Base-by-base conservation (phyloP, 2,888 invertebrate species). In the Eupithecia inturbata region DNA sequence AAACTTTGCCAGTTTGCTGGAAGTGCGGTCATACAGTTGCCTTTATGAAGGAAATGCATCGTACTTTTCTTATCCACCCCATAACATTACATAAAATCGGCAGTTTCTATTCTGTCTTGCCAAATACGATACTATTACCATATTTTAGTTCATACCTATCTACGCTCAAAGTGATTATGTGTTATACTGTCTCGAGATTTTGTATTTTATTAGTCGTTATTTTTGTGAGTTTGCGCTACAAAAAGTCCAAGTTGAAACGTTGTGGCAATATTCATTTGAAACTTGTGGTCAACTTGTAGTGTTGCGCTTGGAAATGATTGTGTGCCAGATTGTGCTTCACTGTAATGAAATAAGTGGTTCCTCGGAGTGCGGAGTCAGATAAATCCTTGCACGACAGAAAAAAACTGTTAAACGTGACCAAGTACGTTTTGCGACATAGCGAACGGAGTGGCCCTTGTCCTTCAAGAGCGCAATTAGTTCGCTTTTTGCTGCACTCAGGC, bases 391-490 rank as follows among this genome's bases (percentile, higher is more conserved):
- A 83, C 85, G 85, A 85, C 83, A 87, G 89, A 90, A 92, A 91
- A 91, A 91, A 92, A 91, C 89, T 89, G 89, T 88, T 89, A 89
- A 91, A 93, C 91, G 93, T 93, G 92, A 91, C 91, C 91, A 92
- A 94, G 92, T 92, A 92, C 86, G 87, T 89, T 90, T 76, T 88
- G 89, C 87, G 89, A 91, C 90, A 89, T 90, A 88, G 85, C 82
- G 84, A 84, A 81, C 82, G 82, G 87, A 91, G 89, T 89, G 89
- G 88, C 89, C 90, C 92, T 91, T 91, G 92, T 92, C 92, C 91
- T 92, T 93, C 90, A 90, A 92, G 91, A 89, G 88, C 87, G 92
- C 92, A 93, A 93, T 94, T 94, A 94, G 94, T 89, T 82, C 85
- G 87, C 88, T 93, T 93, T 94, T 93, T 93, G 92, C 89, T 90